These are phyloP conservation scores for Phalera bucephala DNA, from an alignment of 2,888 invertebrate genomes.

Conservation along the genomic window DNA sequence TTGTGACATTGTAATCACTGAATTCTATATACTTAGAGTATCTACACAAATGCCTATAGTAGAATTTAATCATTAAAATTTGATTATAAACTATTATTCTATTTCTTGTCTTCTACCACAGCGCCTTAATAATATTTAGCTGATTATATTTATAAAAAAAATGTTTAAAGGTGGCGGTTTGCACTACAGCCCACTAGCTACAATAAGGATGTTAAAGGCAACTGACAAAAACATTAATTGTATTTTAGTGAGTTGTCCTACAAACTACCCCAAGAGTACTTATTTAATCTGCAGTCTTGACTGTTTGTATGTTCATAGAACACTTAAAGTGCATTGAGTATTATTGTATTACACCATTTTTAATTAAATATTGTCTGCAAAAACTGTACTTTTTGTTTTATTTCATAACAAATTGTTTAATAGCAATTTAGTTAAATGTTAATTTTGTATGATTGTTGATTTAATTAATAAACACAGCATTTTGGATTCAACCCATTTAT, in stretches of 20 bases:
- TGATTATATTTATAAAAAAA: too few species aligned
- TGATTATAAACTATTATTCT: background rate
- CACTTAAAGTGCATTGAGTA: background rate
- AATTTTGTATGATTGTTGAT: constrained; percentile 35
- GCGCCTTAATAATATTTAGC: too few species aligned
- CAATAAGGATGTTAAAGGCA: too few species aligned
- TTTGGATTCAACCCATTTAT: constrained; percentile 17
- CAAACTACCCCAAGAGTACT: too few species aligned
- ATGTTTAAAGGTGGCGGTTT: too few species aligned
- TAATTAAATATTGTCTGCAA: constrained; percentile 9
- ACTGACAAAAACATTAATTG: too few species aligned
- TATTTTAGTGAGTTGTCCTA: too few species aligned
- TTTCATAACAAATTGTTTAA: constrained; percentile 23
- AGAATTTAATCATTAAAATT: background rate
- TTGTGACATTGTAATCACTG: too few species aligned
- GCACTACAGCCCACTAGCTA: too few species aligned
- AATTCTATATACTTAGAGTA: background rate
- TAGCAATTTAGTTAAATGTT: constrained; percentile 36
- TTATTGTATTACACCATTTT: background rate
- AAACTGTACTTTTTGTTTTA: constrained; percentile 18
- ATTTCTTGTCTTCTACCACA: background rate
- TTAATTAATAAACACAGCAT: constrained; percentile 17
- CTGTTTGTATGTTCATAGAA: background rate
- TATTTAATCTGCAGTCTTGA: too few species aligned
- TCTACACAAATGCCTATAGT: background rate